phyloP scores from a whole-genome alignment of 2,888 invertebrate genomes.

The Macrophya alboannulata region DNA sequence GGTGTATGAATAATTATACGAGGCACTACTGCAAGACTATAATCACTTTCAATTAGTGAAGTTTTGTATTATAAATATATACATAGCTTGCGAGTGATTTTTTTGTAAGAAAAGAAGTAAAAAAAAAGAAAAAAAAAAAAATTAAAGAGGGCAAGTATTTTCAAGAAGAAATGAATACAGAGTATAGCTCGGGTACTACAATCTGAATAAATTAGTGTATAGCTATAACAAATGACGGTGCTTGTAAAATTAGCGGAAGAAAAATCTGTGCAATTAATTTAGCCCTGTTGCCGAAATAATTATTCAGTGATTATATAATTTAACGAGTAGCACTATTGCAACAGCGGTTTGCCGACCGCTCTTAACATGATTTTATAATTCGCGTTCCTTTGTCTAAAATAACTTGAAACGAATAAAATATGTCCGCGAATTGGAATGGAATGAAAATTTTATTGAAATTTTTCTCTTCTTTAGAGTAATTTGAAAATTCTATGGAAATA shows the following conservation, averaged over 20 bases:
- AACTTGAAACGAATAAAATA: not conserved
- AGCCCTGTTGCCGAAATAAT: conserved; percentile 44
- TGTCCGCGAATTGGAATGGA: not conserved
- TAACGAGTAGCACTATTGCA: conserved; percentile 23
- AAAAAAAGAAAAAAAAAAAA: not conserved
- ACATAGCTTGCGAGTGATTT: not conserved
- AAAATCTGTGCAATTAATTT: conserved; percentile 36
- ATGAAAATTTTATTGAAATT: not conserved
- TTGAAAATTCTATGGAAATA: not conserved
- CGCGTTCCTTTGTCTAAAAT: not conserved
- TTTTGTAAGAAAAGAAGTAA: not conserved
- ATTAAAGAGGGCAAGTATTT: conserved; percentile 15
- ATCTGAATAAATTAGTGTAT: conserved; percentile 37
- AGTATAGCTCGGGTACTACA: conserved; percentile 4
- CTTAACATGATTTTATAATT: conserved; percentile 35
- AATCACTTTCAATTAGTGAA: not conserved
- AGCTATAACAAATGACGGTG: conserved; percentile 30
- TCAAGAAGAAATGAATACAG: conserved; percentile 16
- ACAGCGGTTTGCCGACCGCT: conserved; percentile 16
- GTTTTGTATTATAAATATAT: not conserved
- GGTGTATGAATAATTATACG: not conserved
- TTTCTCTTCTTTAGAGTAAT: too few relatives aligned
- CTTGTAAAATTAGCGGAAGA: conserved; percentile 38
- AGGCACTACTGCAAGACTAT: not conserved
- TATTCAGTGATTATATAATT: conserved; percentile 47